phyloP scores from a whole-genome alignment of 2,113 vertebrate species.

The Aphyosemion australe region DNA sequence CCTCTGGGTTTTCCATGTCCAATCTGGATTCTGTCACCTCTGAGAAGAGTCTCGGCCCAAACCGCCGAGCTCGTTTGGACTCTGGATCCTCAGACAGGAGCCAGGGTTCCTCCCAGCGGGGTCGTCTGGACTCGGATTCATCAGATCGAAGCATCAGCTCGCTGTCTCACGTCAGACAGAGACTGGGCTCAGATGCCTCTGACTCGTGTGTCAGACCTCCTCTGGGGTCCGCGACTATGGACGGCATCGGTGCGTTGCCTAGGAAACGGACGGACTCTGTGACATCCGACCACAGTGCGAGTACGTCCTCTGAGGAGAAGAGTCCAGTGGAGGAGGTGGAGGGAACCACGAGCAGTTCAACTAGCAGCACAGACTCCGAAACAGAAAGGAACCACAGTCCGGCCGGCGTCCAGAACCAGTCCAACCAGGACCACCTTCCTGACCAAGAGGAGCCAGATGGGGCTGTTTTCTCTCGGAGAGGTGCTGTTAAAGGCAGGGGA shows the following conservation, averaged over 20 bases:
- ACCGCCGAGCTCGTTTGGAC: constrained; percentile 58
- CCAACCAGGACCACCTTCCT: constrained; percentile 17
- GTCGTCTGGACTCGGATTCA: constrained; percentile 61
- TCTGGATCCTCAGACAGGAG: constrained; percentile 74
- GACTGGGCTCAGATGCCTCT: constrained; percentile 64
- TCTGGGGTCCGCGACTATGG: constrained; percentile 50
- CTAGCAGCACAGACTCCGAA: constrained; percentile 59
- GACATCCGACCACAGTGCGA: constrained; percentile 52
- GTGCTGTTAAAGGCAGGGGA: constrained; percentile 36
- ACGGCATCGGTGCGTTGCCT: constrained; percentile 36
- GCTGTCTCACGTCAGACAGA: constrained; percentile 46
- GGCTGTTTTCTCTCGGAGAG: constrained; percentile 36
- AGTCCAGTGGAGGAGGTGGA: constrained; percentile 37
- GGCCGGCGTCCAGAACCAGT: constrained; percentile 7
- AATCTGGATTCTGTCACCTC: constrained; percentile 52
- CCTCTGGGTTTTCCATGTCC: constrained; percentile 45
- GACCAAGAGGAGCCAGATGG: constrained; percentile 67
- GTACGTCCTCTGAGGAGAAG: constrained; percentile 50
- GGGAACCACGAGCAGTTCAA: constrained; percentile 41
- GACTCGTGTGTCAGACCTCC: constrained; percentile 52
- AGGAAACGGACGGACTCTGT: constrained; percentile 60
- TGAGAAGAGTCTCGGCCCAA: constrained; percentile 50
- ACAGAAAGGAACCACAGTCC: constrained; percentile 31
- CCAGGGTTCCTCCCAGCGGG: constrained; percentile 54
- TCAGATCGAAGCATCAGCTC: constrained; percentile 62